A percentile compares a stretch with the other conserved stretches of the same genome.
Evolutionary conservation across 2,888 invertebrate genomes (phyloP).

Genomic region (Aelia acuminata): DNA sequence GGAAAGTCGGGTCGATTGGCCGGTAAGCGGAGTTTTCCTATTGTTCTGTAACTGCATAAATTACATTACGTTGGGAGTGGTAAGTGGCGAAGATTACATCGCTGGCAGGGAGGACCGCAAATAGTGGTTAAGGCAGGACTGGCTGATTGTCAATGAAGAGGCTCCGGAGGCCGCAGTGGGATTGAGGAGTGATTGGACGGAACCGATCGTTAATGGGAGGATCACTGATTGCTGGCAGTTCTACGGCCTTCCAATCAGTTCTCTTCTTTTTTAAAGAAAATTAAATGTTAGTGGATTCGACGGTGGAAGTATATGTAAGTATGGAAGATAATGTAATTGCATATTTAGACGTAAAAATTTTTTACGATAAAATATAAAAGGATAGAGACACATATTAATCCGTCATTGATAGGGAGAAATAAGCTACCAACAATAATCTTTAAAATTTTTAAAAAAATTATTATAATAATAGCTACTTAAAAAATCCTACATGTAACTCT

Average conservation of each 20-base stretch:
- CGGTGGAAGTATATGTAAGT: no score
- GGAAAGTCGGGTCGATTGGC: not conserved
- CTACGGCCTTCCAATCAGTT: not conserved
- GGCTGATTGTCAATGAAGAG: conserved; percentile 12
- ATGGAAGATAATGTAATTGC: no score
- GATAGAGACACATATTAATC: no score
- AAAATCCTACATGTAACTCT: not conserved
- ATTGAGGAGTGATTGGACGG: conserved; percentile 17
- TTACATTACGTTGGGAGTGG: conserved; percentile 13
- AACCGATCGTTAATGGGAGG: not conserved
- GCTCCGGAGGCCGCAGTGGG: not conserved
- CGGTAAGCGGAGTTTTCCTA: not conserved
- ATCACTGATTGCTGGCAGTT: not conserved
- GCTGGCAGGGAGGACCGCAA: not conserved
- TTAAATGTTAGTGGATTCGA: not conserved
- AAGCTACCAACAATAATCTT: no score
- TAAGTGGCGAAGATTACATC: conserved; percentile 26
- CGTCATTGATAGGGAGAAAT: no score
- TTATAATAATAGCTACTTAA: no score
- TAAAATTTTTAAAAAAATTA: no score
- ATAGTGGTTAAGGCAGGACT: conserved; percentile 15
- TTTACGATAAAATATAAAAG: no score
- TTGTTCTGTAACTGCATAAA: conserved; percentile 20
- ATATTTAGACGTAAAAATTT: no score
- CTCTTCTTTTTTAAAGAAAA: not conserved